phyloP scores from a whole-genome alignment of 2,113 vertebrate genomes.

The Seriola quinqueradiata region DNA sequence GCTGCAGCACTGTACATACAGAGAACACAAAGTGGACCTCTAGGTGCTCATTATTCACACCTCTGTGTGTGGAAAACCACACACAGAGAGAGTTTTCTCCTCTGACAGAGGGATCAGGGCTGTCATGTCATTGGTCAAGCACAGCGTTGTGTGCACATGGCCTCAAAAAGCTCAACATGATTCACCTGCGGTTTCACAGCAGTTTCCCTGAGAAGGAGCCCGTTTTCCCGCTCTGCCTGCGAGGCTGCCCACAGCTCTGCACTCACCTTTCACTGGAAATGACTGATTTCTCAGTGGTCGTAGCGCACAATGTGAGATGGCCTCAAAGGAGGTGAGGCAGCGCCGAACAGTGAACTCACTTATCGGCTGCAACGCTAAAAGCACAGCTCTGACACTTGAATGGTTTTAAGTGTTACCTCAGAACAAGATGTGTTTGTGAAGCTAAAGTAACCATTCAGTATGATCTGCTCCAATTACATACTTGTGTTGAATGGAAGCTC shows the following conservation, averaged over 20 bases:
- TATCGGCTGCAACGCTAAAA: slow-evolving; percentile 28
- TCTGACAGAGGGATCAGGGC: slow-evolving; percentile 27
- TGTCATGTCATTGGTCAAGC: slow-evolving; percentile 57
- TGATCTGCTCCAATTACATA: background rate
- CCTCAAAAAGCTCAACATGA: slow-evolving; percentile 39
- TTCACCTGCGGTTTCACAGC: slow-evolving; percentile 48
- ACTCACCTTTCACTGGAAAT: slow-evolving; percentile 52
- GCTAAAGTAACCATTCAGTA: background rate
- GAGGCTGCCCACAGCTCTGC: slow-evolving; percentile 42
- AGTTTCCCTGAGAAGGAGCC: slow-evolving; percentile 38
- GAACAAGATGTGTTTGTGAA: background rate
- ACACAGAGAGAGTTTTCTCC: slow-evolving; percentile 42
- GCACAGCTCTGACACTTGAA: slow-evolving; percentile 48
- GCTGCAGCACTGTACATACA: background rate
- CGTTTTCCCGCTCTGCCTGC: slow-evolving; percentile 29
- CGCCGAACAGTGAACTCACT: slow-evolving; percentile 4
- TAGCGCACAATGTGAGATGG: slow-evolving; percentile 40
- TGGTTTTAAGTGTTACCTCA: slow-evolving; percentile 24
- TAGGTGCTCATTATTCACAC: background rate
- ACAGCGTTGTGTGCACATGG: background rate
- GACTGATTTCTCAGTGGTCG: slow-evolving; percentile 43
- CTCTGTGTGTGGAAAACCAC: background rate
- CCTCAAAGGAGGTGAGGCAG: slow-evolving; percentile 35
- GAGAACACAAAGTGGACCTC: slow-evolving; percentile 1
- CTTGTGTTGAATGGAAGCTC: background rate